Conservation (phyloP, 2,888 invertebrate genomes). For the Mamestra brassicae region DNA sequence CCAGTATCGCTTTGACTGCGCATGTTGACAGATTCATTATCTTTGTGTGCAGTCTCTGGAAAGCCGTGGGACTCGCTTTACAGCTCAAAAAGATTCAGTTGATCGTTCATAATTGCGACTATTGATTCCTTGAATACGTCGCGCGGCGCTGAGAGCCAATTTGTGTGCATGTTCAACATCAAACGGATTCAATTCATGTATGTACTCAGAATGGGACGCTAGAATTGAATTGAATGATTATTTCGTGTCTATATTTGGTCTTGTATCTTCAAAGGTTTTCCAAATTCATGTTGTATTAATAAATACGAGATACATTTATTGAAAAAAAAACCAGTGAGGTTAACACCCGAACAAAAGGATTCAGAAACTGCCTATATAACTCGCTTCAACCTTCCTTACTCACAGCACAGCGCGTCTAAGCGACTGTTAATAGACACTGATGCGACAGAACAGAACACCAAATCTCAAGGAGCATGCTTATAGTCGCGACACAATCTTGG, state of each 20-base stretch:
- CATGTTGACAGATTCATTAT: slow-evolving; percentile 72
- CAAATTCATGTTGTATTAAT: background rate
- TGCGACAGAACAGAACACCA: slow-evolving; percentile 50
- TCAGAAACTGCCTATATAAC: background rate
- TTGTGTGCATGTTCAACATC: slow-evolving; percentile 43
- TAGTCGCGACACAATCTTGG: slow-evolving; percentile 40
- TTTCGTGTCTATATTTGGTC: slow-evolving; percentile 38
- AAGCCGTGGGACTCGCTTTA: slow-evolving; percentile 35
- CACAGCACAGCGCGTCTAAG: slow-evolving; percentile 31
- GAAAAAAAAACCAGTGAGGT: background rate
- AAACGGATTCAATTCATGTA: slow-evolving; percentile 30
- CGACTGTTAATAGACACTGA: slow-evolving; percentile 60
- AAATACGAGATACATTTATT: background rate
- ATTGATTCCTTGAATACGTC: slow-evolving; percentile 61
- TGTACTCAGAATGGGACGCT: slow-evolving; percentile 9
- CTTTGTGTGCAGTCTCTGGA: slow-evolving; percentile 60
- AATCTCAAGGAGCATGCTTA: slow-evolving; percentile 51
- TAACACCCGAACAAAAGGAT: background rate
- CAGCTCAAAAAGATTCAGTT: slow-evolving; percentile 44
- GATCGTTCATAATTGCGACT: slow-evolving; percentile 66
- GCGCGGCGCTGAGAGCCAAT: slow-evolving; percentile 33
- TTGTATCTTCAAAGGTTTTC: slow-evolving; percentile 14
- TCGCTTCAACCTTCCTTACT: background rate
- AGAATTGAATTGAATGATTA: slow-evolving; percentile 23
- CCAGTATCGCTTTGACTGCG: slow-evolving; percentile 54